Conservation (phyloP, 2,113 vertebrate genomes). For the Piprites chloris region DNA sequence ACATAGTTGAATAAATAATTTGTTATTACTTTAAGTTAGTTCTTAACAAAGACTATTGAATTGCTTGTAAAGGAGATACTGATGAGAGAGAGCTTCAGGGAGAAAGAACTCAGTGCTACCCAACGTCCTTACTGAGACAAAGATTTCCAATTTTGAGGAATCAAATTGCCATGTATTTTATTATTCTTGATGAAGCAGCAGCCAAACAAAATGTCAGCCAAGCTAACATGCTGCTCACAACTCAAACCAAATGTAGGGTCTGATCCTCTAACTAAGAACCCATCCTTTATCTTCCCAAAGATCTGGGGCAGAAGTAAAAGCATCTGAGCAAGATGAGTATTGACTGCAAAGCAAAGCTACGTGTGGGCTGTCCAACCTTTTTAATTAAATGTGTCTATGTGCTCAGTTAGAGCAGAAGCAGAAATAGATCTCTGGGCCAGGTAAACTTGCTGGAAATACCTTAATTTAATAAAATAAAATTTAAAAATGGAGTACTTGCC, state of each 20-base stretch:
- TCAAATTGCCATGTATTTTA: neutral
- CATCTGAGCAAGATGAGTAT: neutral
- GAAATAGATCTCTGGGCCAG: neutral
- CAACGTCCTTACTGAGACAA: neutral
- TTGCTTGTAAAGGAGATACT: neutral
- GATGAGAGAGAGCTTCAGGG: neutral
- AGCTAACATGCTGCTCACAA: neutral
- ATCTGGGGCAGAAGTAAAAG: neutral
- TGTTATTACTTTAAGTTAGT: neutral
- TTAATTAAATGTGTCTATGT: neutral
- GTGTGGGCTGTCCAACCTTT: neutral
- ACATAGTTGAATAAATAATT: neutral
- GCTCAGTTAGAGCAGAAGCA: neutral
- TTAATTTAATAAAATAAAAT: neutral
- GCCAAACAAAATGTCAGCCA: neutral
- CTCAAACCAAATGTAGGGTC: neutral
- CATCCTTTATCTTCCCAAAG: neutral
- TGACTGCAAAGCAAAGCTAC: neutral
- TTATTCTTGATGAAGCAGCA: neutral
- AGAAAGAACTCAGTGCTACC: neutral
- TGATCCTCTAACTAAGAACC: neutral
- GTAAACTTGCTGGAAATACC: neutral
- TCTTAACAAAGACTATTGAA: neutral
- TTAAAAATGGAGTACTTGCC: rapidly evolving
- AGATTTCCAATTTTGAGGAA: neutral